Base-by-base conservation (phyloP, 2,888 invertebrate species). In the Eupithecia insigniata region DNA sequence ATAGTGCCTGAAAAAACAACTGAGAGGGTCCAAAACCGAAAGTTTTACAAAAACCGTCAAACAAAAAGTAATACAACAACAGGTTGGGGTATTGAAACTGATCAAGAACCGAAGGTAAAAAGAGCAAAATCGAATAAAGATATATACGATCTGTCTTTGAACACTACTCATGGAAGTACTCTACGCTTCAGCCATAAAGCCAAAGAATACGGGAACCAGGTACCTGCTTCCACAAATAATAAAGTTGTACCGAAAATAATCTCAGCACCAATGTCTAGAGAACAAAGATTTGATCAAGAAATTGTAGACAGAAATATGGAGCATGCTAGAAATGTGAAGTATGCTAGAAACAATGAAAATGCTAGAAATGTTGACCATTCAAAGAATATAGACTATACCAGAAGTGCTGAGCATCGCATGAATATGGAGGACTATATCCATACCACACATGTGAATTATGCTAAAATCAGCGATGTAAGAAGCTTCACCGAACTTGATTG, bases 11-110 rank as follows among this genome's bases (percentile, higher is more conserved):
- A 26, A 16, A 30, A 34, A n/a, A 22, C 8, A 22, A 34, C 26
- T 12, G 34, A 34, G 14, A 30, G 28, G 1, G 61, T 68, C 2
- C 36, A 46, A 8, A 70, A 67, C 4, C 66, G 66, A 61, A 68
- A 66, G 1, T 66, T 70, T 4, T 73, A 73, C 43, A 73, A 68
- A 61, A 64, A 60, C 12, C 64, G 55, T 7, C 61, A 36, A 28
- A 12, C 34, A 46, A 62, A 30, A 67, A 46, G 14, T 70, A 60
- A 39, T 16, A 14, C 14, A 0, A 58, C 10, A 36, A 61, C 32
- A 22, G 46, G 39, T 18, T 70, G 70, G 73, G 55, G 18, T 7
- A 26, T 68, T 5, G 70, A 26, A 55, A 51, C 22, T 51, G 55
- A 55, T 26, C 22, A 14, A 55, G 55, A 55, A 55, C 12, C 55